Evolutionary conservation across 2,113 vertebrate genomes (phyloP).

Genomic region (Neogale vison): DNA sequence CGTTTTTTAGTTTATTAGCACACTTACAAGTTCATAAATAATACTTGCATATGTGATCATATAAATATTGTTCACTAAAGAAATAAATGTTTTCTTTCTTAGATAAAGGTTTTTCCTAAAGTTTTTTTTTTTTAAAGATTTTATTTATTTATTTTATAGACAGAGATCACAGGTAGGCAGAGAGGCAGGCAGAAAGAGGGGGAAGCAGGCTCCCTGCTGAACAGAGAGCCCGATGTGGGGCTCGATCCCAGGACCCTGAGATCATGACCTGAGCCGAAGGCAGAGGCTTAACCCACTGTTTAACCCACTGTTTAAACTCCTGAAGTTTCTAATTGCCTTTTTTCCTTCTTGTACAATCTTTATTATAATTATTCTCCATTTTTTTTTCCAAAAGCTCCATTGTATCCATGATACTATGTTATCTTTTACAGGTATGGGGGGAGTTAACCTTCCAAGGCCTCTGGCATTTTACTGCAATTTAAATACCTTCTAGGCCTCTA

Average conservation of each 20-base stretch:
- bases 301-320: neutral
- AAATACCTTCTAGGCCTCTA: neutral
- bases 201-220: no score
- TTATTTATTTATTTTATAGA: no score
- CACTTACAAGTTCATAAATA: neutral
- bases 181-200: no score
- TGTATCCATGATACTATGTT: neutral
- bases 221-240: no score
- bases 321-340: neutral
- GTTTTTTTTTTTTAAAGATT: neutral
- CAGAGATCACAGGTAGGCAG: no score
- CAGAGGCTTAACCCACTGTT: no score
- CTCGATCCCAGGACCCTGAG: no score
- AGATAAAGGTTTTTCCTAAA: neutral
- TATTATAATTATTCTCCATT: neutral
- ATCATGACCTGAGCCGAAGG: no score
- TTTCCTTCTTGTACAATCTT: neutral
- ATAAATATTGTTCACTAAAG: neutral
- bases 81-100: neutral
- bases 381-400: neutral
- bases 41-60: neutral
- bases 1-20: neutral
- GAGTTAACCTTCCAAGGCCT: neutral
- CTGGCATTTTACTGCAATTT: neutral
- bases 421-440: neutral